Evolutionary conservation across 2,113 vertebrate genomes (phyloP).

Genomic region (Sprattus sprattus): DNA sequence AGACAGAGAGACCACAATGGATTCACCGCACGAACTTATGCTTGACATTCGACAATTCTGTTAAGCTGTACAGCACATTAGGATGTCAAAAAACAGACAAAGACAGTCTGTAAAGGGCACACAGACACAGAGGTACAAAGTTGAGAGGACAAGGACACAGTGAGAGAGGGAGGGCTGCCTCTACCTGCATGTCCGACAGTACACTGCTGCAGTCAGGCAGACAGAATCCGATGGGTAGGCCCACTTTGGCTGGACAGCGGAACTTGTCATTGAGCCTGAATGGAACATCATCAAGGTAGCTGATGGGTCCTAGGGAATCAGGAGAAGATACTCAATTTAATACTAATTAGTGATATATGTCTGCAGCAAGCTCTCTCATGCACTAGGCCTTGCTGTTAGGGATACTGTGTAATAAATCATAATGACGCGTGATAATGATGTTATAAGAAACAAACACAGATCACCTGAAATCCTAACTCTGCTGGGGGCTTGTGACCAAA

Average conservation of each 20-base stretch:
- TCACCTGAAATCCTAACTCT: background rate
- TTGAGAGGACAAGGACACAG: background rate
- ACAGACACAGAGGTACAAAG: background rate
- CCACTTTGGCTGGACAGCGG: constrained; percentile 90
- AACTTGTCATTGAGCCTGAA: constrained; percentile 97
- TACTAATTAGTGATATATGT: background rate
- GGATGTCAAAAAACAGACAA: background rate
- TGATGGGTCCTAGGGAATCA: constrained; percentile 80
- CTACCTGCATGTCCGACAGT: constrained; percentile 79
- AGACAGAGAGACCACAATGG: background rate
- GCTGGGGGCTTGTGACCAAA: background rate
- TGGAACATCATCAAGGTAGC: constrained; percentile 95
- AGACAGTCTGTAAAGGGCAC: background rate
- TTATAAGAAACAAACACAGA: background rate
- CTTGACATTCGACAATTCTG: background rate
- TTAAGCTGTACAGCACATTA: background rate
- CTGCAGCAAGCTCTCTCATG: background rate
- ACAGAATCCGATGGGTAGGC: constrained; percentile 89
- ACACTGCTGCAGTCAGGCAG: constrained; percentile 78
- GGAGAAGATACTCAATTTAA: background rate
- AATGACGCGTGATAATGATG: background rate
- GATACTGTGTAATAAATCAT: background rate
- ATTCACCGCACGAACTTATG: background rate
- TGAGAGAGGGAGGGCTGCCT: constrained; percentile 43
- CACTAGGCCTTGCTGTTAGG: background rate